Conservation (phyloP, 2,797 vertebrate species). For the Oryzias sinensis region DNA sequence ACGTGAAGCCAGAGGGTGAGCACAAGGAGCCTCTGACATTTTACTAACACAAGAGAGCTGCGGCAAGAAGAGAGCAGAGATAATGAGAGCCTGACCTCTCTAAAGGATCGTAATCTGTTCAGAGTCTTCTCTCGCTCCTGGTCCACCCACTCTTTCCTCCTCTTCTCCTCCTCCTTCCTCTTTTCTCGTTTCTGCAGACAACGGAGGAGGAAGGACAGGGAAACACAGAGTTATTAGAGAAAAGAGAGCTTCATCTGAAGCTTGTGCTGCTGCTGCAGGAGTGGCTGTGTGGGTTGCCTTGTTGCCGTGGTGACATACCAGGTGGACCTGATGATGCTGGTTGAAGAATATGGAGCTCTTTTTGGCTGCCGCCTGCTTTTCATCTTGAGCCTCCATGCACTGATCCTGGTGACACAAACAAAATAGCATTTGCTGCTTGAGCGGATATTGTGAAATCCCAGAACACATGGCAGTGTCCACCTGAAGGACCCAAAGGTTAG, state of each 20-base stretch:
- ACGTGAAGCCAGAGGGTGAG: neutral
- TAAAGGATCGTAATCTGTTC: slow-evolving; percentile 87
- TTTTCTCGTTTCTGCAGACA: slow-evolving; percentile 87
- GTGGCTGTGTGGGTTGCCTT: slow-evolving; percentile 15
- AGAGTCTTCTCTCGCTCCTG: slow-evolving; percentile 91
- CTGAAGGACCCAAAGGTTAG: too few relatives aligned
- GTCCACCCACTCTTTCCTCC: slow-evolving; percentile 89
- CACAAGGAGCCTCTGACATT: slow-evolving; percentile 4
- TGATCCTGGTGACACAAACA: slow-evolving; percentile 79
- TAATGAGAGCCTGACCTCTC: slow-evolving; percentile 77
- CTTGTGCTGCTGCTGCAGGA: slow-evolving; percentile 1
- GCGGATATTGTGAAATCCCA: too few relatives aligned
- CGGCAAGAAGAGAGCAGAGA: neutral
- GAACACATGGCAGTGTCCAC: too few relatives aligned
- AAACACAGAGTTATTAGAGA: neutral
- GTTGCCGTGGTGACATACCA: slow-evolving; percentile 79
- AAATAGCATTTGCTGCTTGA: neutral
- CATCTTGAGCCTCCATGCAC: slow-evolving; percentile 82
- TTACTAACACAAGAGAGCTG: slow-evolving; percentile 20
- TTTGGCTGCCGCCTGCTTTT: slow-evolving; percentile 76
- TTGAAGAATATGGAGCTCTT: slow-evolving; percentile 72
- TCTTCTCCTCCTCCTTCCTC: slow-evolving; percentile 86
- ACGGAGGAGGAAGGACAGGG: slow-evolving; percentile 52
- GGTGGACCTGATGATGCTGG: slow-evolving; percentile 88
- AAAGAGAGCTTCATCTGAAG: slow-evolving; percentile 12